A percentile compares a stretch with the other conserved stretches of the same genome.
These are phyloP conservation scores for Drosophila testacea DNA, from an alignment of 2,888 invertebrate species.

Conservation along the genomic window DNA sequence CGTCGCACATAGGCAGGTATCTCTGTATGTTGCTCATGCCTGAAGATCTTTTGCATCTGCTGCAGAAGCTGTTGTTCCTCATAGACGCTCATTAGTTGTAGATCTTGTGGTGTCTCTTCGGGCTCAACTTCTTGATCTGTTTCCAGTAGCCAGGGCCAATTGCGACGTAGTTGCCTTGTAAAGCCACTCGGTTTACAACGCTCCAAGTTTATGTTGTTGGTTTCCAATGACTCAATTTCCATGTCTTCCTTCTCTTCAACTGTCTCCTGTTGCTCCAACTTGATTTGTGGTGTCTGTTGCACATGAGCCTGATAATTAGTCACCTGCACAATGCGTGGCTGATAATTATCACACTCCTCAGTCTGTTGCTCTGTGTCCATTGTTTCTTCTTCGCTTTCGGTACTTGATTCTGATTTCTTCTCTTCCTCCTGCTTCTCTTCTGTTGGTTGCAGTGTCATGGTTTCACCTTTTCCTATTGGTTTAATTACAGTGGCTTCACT, in stretches of 20 bases:
- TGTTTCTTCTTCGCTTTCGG: slow-evolving; percentile 49
- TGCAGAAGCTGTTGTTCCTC: slow-evolving; percentile 82
- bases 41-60: slow-evolving; percentile 77
- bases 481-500: slow-evolving; percentile 4
- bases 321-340: slow-evolving; percentile 83
- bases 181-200: slow-evolving; percentile 84
- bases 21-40: slow-evolving; percentile 66
- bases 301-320: slow-evolving; percentile 83
- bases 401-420: slow-evolving; percentile 17
- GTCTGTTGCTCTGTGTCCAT: slow-evolving; percentile 25
- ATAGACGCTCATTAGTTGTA: slow-evolving; percentile 80
- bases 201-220: slow-evolving; percentile 35
- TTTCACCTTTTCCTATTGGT: slow-evolving; percentile 4
- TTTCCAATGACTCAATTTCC: slow-evolving; percentile 25
- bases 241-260: slow-evolving; percentile 42
- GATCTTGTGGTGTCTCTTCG: slow-evolving; percentile 30
- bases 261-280: slow-evolving; percentile 58
- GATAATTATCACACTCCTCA: slow-evolving; percentile 64
- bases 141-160: slow-evolving; percentile 86
- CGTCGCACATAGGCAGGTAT: slow-evolving; percentile 84
- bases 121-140: slow-evolving; percentile 21
- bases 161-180: slow-evolving; percentile 79
- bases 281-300: slow-evolving; percentile 35
- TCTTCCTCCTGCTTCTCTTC: slow-evolving; percentile 14
- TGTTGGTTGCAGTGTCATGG: background rate